Conservation (phyloP, 2,888 invertebrate species). For the Folsomia candida region DNA sequence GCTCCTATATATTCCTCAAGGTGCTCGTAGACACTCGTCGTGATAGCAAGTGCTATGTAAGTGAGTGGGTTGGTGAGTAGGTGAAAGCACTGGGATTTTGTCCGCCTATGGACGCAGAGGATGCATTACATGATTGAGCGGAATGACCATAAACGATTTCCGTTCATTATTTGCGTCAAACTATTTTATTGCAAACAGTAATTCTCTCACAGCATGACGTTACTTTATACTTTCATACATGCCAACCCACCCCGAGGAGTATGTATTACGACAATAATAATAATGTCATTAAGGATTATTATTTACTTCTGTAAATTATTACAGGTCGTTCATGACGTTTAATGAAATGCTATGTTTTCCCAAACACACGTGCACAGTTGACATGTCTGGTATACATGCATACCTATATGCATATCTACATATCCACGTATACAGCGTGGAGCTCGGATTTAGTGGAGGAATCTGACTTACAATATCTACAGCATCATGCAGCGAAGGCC, state of each 20-base stretch:
- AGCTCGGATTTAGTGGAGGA: not conserved
- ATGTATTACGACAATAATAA: not conserved
- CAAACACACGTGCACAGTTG: too few relatives aligned
- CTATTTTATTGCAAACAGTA: not conserved
- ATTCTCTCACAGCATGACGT: not conserved
- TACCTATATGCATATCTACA: too few relatives aligned
- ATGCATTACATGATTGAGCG: not conserved
- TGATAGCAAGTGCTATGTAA: too few relatives aligned
- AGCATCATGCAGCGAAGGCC: too few relatives aligned
- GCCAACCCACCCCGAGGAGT: not conserved
- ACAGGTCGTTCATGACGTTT: not conserved
- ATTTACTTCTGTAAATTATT: not conserved
- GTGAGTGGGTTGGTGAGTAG: too few relatives aligned
- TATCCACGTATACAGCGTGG: too few relatives aligned
- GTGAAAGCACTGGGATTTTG: too few relatives aligned
- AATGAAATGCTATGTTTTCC: not conserved
- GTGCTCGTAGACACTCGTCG: too few relatives aligned
- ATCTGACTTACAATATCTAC: too few relatives aligned
- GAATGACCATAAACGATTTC: not conserved
- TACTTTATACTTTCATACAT: not conserved
- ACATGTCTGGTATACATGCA: too few relatives aligned
- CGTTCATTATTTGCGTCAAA: not conserved
- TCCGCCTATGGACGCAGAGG: too few relatives aligned
- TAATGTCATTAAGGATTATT: not conserved
- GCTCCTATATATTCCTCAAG: not conserved